Evolutionary conservation across 1,140 invertebrate species (phyloP), one percentile per base, ranked within the genome.

Genomic region (Drosophila ficusphila): DNA sequence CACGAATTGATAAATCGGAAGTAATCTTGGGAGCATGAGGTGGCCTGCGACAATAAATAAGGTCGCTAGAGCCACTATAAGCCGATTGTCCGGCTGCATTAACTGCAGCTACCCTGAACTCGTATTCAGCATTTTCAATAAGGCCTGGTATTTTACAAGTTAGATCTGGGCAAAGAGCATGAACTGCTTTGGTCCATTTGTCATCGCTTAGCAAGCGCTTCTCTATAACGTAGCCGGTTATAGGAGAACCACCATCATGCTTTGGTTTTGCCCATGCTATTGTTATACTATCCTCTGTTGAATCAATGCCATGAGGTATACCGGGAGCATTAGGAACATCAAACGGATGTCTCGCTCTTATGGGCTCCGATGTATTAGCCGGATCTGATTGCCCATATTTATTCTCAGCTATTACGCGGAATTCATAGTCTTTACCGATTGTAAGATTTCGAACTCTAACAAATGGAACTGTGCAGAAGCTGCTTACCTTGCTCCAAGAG

Each of bases 401-500:
- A 92, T 99, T 99, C 92, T 99, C 98, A 51, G 98, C 98, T 93
- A 98, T 96, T 1, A 99, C 98, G 60, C 98, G 94, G 94, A 99
- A 99, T 75, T 99, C 98, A 91, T 99, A 99, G 27, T 97, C 95
- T 68, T 94, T 94, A 31, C 97, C 98, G 16, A 99, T 95, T 1
- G 95, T 95, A 21, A 99, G 92, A 91, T 99, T 99, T 42, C 97
- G 95, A 12, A 99, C 96, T 42, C 97, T 94, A 41, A 96, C 94
- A 92, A 97, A 96, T 85, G 97, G 95, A 49, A 97, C 95, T 5
- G 96, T 96, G 21, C 98, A 95, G 89, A 98, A 99, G 58, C 97
- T 97, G 91, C 97, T 98, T 4, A 97, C 95, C 91, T 98, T 98
- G 2, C 95, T 94, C 98, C 98, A 99, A 19, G 95, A 95, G 4